Base-by-base conservation (phyloP, 2,797 vertebrate genomes). In the Pempheris klunzingeri region DNA sequence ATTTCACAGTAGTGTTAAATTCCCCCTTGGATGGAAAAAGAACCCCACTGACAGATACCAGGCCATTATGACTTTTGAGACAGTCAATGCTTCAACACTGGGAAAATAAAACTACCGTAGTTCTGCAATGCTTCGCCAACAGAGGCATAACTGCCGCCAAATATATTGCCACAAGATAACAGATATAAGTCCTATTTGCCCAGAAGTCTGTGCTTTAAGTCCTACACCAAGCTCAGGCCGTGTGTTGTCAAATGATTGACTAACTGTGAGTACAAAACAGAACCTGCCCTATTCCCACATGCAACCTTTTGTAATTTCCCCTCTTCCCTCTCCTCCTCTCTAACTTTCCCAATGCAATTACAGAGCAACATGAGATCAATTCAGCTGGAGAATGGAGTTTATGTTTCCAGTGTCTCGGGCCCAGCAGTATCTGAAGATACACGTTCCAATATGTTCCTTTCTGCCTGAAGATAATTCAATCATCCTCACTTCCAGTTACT, bases 391-490 rank as follows among this genome's bases (percentile, higher is more conserved):
- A 83, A 78, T 74, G 65, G 84, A 84, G 87, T 79, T 88, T 80
- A 80, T 90, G 88, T 88, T 90, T 79, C 77, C 82, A 78, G 49
- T 65, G 79, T 84, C 55, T 84, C 43, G 20, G 71, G 34, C 74
- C 79, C 32, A 53, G 68, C 86, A 28, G 55, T 64, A 69, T 79
- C 85, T 65, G 67, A 79, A 78, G 71, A 78, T 80, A 82, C 89
- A 82, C 59, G 69, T 83, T 88, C 87, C 87, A 85, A 85, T 90
- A 87, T 90, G 84, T 87, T 88, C 63, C 75, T 83, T 59, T 84
- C 73, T 83, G 81, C 88, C 75, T 77, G 81, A 15, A 83, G 73
- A 90, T 91, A 90, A 92, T 92, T 87, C 88, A 91, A 88, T 90
- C 87, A 85, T 89, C 83, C 80, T 87, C 88, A 90, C 88, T 87